These are phyloP conservation scores for Lathamus discolor DNA, from an alignment of 2,113 vertebrate species.

Conservation along the genomic window DNA sequence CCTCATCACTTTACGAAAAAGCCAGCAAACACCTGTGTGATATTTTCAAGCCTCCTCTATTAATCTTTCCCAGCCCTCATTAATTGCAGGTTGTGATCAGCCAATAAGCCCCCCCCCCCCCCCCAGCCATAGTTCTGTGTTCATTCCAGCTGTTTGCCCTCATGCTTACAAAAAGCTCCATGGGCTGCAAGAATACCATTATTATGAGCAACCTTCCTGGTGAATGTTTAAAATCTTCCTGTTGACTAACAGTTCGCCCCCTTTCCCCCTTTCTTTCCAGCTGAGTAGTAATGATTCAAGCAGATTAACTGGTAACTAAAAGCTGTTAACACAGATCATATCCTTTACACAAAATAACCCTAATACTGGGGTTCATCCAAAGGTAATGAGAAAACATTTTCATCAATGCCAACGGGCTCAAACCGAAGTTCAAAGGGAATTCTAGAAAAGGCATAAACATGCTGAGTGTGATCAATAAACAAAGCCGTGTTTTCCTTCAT, in stretches of 20 bases:
- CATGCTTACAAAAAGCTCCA: neutral
- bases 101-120: too few relatives aligned
- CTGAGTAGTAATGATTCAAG: neutral
- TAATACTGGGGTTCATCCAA: neutral
- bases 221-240: neutral
- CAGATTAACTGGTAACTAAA: constrained; percentile 8
- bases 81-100: neutral
- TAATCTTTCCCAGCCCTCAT: neutral
- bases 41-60: neutral
- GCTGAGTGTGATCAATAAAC: neutral
- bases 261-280: neutral
- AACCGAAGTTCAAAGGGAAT: neutral
- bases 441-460: neutral
- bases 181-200: neutral
- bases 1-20: neutral
- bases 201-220: neutral
- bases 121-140: neutral
- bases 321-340: neutral
- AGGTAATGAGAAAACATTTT: neutral
- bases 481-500: neutral
- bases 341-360: neutral
- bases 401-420: neutral
- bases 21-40: neutral
- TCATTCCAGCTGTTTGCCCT: neutral
- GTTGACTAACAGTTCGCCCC: neutral